Evolutionary conservation across 2,797 vertebrate genomes (phyloP), one percentile per base, ranked within the genome.

Genomic region (Ctenopoma kingsleyae): DNA sequence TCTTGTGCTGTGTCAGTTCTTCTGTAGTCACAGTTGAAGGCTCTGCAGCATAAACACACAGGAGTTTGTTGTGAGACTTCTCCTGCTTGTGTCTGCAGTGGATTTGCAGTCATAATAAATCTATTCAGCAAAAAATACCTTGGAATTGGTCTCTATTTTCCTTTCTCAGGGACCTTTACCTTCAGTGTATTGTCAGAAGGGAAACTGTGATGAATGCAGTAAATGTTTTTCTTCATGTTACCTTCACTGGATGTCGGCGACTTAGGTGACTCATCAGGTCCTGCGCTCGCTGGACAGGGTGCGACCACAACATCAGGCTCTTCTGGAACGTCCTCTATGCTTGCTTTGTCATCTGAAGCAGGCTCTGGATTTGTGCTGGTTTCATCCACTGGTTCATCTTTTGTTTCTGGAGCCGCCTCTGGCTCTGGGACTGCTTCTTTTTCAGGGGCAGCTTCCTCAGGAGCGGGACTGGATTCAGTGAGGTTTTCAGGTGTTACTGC

Each of bases 1-100:
- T 92, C 84, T 98, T 97, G 90, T 96, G 94, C 85, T 96, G 94
- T 76, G 90, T 95, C 85, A 99, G 93, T 72, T 99, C 96, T 20
- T 94, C 92, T 0, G 89, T 82, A 41, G 92, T 94, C 73, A 96
- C 92, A 2, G 97, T 97, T 58, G 84, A 78, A 4, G 91, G 93
- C 76, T 96, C 97, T 98, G 81, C 36, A 20, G 76, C 38, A 67
- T 2, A 71, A 74, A 69, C 13, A 83, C 53, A 83, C 8, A 54
- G 1, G 17, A 8, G 2, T 55, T 30, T 70, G 30, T 10, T 68
- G 17, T 48, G n/a, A 73, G 20, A 62, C 54, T 44, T 23, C 46
- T 73, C 9, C 35, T 19, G 17, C 38, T 44, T 53, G 23, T 60
- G 50, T 62, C 2, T 15, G 48, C n/a, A 38, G 40, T 50, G 15